Evolutionary conservation across 1,140 invertebrate genomes (phyloP).

Genomic region (Plodia interpunctella): DNA sequence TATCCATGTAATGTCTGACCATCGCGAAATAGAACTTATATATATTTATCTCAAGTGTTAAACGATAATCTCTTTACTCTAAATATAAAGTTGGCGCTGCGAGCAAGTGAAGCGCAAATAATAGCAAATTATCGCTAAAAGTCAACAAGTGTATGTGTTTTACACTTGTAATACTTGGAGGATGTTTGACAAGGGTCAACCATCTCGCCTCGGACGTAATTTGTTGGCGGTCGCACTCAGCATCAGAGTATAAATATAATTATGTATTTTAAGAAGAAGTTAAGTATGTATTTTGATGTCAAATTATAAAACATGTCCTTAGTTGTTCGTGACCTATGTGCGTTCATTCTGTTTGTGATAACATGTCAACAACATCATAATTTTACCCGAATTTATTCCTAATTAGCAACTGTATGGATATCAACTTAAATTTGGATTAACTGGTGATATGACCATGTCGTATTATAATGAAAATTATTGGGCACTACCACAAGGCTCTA

Average conservation of each 20-base stretch:
- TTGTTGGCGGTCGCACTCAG: neutral
- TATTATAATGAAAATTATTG: neutral
- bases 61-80: neutral
- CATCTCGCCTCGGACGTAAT: neutral
- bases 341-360: too few relatives aligned
- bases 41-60: too few relatives aligned
- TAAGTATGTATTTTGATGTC: too few relatives aligned
- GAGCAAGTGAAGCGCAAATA: neutral
- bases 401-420: too few relatives aligned
- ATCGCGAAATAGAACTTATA: neutral
- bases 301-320: too few relatives aligned
- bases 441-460: too few relatives aligned
- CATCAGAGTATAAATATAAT: neutral
- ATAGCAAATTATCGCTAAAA: neutral
- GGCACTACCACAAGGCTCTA: neutral
- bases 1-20: too few relatives aligned
- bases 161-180: neutral
- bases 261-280: too few relatives aligned
- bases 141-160: neutral
- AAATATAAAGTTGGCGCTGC: neutral
- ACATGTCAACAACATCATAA: too few relatives aligned
- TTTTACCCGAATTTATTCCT: too few relatives aligned
- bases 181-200: neutral
- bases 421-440: too few relatives aligned
- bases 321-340: too few relatives aligned